phyloP scores from a whole-genome alignment of 2,888 invertebrate genomes.

The Patella ulyssiponensis region DNA sequence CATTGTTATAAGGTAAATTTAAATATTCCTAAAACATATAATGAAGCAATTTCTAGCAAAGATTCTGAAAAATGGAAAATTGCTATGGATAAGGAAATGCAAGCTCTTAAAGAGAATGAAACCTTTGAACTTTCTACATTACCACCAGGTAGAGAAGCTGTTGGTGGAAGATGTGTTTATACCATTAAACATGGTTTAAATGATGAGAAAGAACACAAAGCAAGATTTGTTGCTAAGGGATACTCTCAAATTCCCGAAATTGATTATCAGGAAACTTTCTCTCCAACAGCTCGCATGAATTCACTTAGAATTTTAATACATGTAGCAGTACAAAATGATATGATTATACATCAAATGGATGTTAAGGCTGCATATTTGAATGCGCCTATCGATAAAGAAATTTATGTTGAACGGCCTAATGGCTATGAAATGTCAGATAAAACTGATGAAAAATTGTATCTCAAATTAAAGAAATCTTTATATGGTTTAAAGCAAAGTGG shows the following conservation, averaged over 20 bases:
- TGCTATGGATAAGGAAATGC: slow-evolving; percentile 21
- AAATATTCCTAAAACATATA: slow-evolving; percentile 14
- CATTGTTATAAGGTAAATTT: slow-evolving; percentile 12
- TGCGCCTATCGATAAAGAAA: slow-evolving; percentile 25
- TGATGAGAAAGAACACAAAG: background rate
- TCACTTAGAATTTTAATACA: slow-evolving; percentile 6
- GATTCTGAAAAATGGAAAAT: slow-evolving; percentile 13
- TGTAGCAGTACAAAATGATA: background rate
- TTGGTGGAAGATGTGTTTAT: slow-evolving; percentile 22
- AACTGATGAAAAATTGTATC: slow-evolving; percentile 14
- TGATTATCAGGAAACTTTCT: slow-evolving; percentile 26
- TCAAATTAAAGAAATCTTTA: slow-evolving; percentile 23
- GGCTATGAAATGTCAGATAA: slow-evolving; percentile 17
- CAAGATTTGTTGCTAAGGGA: slow-evolving; percentile 22
- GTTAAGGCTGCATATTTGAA: slow-evolving; percentile 25
- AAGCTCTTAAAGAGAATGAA: slow-evolving; percentile 14
- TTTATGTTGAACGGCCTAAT: slow-evolving; percentile 23
- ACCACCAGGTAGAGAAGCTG: slow-evolving; percentile 19
- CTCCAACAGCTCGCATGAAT: slow-evolving; percentile 15
- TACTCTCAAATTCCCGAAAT: slow-evolving; percentile 16
- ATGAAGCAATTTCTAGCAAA: slow-evolving; percentile 17
- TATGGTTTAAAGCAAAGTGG: slow-evolving; percentile 22
- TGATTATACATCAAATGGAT: slow-evolving; percentile 17
- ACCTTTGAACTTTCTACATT: slow-evolving; percentile 15
- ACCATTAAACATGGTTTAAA: too few relatives aligned